Evolutionary conservation across 2,113 vertebrate genomes (phyloP).

Genomic region (Apus apus): DNA sequence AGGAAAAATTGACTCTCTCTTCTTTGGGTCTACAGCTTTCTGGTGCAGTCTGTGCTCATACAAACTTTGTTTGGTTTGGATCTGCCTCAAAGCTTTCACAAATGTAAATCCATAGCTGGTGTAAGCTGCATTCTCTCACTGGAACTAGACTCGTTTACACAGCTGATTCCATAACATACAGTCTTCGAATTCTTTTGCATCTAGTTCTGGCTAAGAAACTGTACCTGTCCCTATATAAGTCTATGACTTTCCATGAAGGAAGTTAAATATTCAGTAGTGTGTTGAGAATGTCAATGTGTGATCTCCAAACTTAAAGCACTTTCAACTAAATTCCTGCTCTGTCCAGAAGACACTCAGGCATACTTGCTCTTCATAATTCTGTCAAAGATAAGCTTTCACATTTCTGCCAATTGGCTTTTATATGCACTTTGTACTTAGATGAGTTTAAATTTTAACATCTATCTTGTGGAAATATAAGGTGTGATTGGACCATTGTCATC

Average conservation of each 20-base stretch:
- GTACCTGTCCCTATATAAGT: background rate
- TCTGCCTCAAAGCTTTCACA: background rate
- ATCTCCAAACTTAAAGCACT: background rate
- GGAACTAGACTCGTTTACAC: background rate
- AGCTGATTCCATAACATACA: background rate
- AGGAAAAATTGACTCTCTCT: background rate
- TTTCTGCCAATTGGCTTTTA: background rate
- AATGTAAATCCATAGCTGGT: background rate
- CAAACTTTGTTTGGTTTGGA: background rate
- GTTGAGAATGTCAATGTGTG: background rate
- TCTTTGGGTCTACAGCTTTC: background rate
- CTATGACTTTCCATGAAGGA: background rate
- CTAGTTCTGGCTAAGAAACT: background rate
- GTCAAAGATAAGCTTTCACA: background rate
- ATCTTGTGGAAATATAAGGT: background rate
- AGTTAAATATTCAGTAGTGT: background rate
- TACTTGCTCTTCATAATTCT: background rate
- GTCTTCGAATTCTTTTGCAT: background rate
- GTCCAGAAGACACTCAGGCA: background rate
- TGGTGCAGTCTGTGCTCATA: background rate
- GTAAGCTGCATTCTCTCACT: background rate
- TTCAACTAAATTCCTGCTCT: background rate
- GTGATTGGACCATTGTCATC: background rate
- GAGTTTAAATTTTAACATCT: background rate
- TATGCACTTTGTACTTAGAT: background rate